Evolutionary conservation across 2,797 vertebrate species (phyloP).

Genomic region (Siniperca undulata): DNA sequence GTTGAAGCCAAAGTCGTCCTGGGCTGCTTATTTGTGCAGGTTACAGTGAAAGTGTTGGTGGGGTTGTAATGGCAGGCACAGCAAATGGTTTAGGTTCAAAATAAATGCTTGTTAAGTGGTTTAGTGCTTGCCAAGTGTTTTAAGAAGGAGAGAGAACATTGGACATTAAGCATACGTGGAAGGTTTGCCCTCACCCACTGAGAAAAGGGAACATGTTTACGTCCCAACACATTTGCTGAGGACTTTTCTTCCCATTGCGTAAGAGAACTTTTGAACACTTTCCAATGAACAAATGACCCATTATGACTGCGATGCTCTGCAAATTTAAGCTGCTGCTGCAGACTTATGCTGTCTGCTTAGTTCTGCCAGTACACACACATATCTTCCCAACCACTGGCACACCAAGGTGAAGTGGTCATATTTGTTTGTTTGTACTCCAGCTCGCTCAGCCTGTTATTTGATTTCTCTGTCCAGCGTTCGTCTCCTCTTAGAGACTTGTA

Average conservation of each 20-base stretch:
- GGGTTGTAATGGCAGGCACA: neutral
- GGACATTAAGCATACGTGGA: constrained; percentile 18
- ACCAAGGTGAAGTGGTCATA: constrained; percentile 30
- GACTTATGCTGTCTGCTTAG: constrained; percentile 20
- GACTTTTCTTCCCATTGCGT: constrained; percentile 33
- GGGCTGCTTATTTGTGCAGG: neutral
- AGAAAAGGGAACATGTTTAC: constrained; percentile 44
- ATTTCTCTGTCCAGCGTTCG: constrained; percentile 41
- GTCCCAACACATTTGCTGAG: constrained; percentile 35
- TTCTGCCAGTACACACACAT: constrained; percentile 1
- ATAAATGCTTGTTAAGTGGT: constrained; percentile 25
- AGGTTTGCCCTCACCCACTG: constrained; percentile 6
- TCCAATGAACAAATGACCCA: constrained; percentile 54
- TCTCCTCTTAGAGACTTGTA: constrained; percentile 35
- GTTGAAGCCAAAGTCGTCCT: neutral
- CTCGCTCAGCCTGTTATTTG: constrained; percentile 48
- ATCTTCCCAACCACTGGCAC: constrained; percentile 31
- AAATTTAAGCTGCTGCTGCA: constrained; percentile 39
- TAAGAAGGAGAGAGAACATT: constrained; percentile 34
- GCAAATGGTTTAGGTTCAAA: constrained; percentile 17
- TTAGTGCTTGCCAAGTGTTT: constrained; percentile 11
- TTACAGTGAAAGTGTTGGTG: neutral
- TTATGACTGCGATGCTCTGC: constrained; percentile 24
- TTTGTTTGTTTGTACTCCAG: constrained; percentile 63
- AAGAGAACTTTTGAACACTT: constrained; percentile 58